phyloP scores from a whole-genome alignment of 2,888 invertebrate species.

The Leptinotarsa tumamoca region DNA sequence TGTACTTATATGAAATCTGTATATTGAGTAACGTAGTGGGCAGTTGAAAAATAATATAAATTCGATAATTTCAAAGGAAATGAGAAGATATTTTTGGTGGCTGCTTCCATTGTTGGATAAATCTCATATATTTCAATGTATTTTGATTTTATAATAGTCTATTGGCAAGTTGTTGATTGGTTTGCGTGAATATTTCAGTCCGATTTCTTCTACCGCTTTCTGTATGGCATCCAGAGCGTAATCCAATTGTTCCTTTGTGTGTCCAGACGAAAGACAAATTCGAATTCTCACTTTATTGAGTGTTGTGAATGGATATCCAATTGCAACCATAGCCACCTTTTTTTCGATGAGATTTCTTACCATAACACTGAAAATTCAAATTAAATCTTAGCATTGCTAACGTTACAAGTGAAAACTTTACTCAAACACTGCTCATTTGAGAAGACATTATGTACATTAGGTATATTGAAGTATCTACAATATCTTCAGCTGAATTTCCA shows the following conservation, averaged over 20 bases:
- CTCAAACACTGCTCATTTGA: no score
- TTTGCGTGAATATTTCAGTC: constrained; percentile 83
- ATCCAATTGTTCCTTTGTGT: constrained; percentile 94
- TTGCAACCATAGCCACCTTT: constrained; percentile 93
- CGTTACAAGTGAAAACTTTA: no score
- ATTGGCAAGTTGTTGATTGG: constrained; percentile 71
- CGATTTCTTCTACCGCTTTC: constrained; percentile 79
- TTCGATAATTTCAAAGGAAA: no score
- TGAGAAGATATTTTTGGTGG: no score
- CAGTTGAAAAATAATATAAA: no score
- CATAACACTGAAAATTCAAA: constrained; percentile 74
- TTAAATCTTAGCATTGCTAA: no score
- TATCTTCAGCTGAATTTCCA: no score
- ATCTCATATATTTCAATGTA: constrained; percentile 45
- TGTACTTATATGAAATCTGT: no score
- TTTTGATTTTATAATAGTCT: constrained; percentile 67
- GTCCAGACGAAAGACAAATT: constrained; percentile 96
- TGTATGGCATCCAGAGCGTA: constrained; percentile 79
- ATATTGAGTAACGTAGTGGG: no score
- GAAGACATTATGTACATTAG: no score
- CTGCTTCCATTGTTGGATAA: no score
- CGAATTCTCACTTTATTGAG: constrained; percentile 91
- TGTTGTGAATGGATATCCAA: constrained; percentile 97
- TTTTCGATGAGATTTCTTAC: constrained; percentile 85
- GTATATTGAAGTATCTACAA: no score